phyloP scores from a whole-genome alignment of 2,888 invertebrate genomes.

The Leptopilina myrica region DNA sequence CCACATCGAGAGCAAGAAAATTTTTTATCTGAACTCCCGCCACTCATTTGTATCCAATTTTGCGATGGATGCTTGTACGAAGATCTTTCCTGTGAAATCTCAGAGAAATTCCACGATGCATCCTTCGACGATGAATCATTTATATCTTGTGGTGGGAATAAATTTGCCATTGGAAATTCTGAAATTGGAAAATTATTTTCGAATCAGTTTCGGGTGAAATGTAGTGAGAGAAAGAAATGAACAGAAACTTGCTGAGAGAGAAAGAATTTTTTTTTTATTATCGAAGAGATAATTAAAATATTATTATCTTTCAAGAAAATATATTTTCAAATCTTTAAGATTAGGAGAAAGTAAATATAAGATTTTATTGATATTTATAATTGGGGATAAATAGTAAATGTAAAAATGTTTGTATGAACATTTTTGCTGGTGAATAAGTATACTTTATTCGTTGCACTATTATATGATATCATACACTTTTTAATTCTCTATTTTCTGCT shows the following conservation, averaged over 20 bases:
- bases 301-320: too few species aligned
- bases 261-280: too few species aligned
- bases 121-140: neutral
- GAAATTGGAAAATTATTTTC: constrained; percentile 14
- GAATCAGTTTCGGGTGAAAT: neutral
- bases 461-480: too few species aligned
- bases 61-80: neutral
- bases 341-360: too few species aligned
- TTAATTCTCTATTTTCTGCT: neutral
- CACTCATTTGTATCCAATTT: neutral
- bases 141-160: neutral
- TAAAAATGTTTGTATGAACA: too few species aligned
- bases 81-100: neutral
- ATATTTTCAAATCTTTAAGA: too few species aligned
- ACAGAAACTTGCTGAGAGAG: neutral
- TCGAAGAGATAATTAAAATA: too few species aligned
- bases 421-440: too few species aligned
- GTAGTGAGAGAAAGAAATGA: neutral
- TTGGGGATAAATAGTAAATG: too few species aligned
- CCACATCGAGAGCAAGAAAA: constrained; percentile 72
- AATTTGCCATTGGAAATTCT: constrained; percentile 3
- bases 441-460: too few species aligned
- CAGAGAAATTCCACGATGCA: neutral
- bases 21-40: neutral
- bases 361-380: too few species aligned